Base-by-base conservation (phyloP, 2,797 vertebrate species). In the Acanthopagrus latus region DNA sequence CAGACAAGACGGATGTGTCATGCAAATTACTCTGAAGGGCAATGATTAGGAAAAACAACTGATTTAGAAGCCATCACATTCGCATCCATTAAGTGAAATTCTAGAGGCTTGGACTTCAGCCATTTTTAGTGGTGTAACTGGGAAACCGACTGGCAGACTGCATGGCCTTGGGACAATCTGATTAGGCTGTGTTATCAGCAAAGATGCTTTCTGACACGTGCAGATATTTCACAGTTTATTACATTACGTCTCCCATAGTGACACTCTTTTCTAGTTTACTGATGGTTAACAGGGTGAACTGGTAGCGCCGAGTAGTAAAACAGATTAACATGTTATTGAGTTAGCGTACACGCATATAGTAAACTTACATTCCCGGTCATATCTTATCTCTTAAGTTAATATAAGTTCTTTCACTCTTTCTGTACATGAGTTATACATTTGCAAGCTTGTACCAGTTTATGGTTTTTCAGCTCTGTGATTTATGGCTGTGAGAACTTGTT, bases 391-490 rank as follows among this genome's bases (percentile, higher is more conserved):
- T 62, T 38, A 18, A 27, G 58, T 52, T 17, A 74, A 51, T 1
- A 74, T 25, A 25, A 56, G 33, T 44, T 41, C 58, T 10, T 47
- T 23, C 58, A n/a, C 18, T 48, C 33, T 68, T 4, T 4, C 47
- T 27, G 18, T 14, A 73, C 54, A 63, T 29, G n/a, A 46, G 47
- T 50, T 71, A 5, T 71, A 5, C 67, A 64, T 54, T 27, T 33
- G 25, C 9, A 25, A 74, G 14, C 2, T 46, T 44, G 46, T 43
- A 29, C 7, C 23, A 55, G 50, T 21, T 16, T 25, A 29, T 14
- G 16, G 56, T 50, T 75, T 68, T 56, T 57, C 56, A 69, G 58
- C 48, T 64, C 20, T 68, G 41, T 68, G 41, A 77, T 74, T 71
- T 76, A 80, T 67, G 25, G 25, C 4, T 29, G n/a, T 41, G 73